A percentile compares a stretch with the other conserved stretches of the same genome.
Evolutionary conservation across 2,797 vertebrate genomes (phyloP).

Genomic region (Lacerta agilis): DNA sequence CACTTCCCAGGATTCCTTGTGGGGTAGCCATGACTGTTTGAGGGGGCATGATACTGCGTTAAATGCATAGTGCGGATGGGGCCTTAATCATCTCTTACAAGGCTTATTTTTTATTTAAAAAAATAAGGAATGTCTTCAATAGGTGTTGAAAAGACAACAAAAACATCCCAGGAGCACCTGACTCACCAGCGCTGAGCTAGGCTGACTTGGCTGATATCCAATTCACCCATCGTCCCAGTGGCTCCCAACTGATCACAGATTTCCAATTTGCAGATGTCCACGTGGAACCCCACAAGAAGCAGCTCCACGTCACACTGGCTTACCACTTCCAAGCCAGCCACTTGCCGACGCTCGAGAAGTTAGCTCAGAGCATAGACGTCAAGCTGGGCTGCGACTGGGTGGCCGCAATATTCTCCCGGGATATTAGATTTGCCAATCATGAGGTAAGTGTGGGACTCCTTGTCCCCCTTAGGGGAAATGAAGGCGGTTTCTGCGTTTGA

Average conservation of each 20-base stretch:
- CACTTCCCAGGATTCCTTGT: too few species aligned
- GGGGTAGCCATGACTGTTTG: too few species aligned
- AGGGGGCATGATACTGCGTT: too few species aligned
- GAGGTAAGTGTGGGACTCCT: constrained; percentile 81
- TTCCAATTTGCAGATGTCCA: constrained; percentile 84
- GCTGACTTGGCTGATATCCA: background rate
- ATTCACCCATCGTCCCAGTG: fast-evolving
- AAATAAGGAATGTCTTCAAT: too few species aligned
- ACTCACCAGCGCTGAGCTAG: background rate
- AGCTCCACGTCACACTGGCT: constrained; percentile 95
- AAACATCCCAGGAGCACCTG: background rate
- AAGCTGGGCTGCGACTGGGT: constrained; percentile 94
- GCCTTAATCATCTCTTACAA: too few species aligned
- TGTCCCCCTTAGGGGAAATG: background rate
- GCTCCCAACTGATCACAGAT: background rate
- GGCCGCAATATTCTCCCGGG: constrained; percentile 92
- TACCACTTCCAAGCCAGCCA: constrained; percentile 96
- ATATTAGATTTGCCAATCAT: constrained; percentile 95
- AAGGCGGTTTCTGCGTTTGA: background rate
- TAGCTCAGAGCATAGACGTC: constrained; percentile 89
- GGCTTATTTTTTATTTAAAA: background rate
- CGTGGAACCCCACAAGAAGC: constrained; percentile 97
- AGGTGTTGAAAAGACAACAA: too few species aligned
- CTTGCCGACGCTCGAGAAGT: constrained; percentile 89
- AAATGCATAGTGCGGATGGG: too few species aligned